Base-by-base conservation (phyloP, 2,797 vertebrate species). In the Parauchenoglanis punctatus region DNA sequence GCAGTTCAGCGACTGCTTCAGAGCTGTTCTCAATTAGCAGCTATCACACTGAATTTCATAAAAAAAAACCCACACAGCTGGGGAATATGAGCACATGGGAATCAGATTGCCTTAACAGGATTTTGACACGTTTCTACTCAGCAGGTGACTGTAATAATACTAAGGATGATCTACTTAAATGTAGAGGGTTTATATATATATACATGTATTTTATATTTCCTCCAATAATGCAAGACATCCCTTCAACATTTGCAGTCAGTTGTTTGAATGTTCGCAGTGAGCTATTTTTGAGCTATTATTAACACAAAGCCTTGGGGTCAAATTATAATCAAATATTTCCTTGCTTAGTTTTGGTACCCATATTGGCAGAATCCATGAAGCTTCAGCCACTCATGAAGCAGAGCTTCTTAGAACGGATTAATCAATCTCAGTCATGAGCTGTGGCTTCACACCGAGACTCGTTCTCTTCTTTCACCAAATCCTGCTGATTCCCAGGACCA, bases 401-500 rank as follows among this genome's bases (percentile, higher is more conserved):
- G 61, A 68, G 70, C 61, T 56, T 85, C 76, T 89, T 63, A 85
- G 44, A 88, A 52, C 77, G 23, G 72, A 72, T 85, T 86, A 81
- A 90, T 91, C 87, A 73, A 90, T 91, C 89, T 90, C 84, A 68
- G 80, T 90, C 86, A 82, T 7, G 65, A 87, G 63, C 76, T 56
- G 83, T 67, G 56, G 82, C 88, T 87, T 89, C 91, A 89, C 87
- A 65, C 86, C 44, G 91, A 87, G 90, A 83, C n/a, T 23, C 35
- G 6, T 52, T 82, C 83, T 87, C 76, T 49, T 81, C 88, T 88
- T 92, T 89, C 91, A 83, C 63, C 86, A 85, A 86, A 93, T 94
- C 97, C 97, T 93, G 96, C 97, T 96, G 97, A 92, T 96, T 94
- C 95, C 95, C 95, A 88, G 95, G 96, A 92, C 92, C 94, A 95